phyloP scores from a whole-genome alignment of 1,140 invertebrate genomes.

The Leptinotarsa defecta region DNA sequence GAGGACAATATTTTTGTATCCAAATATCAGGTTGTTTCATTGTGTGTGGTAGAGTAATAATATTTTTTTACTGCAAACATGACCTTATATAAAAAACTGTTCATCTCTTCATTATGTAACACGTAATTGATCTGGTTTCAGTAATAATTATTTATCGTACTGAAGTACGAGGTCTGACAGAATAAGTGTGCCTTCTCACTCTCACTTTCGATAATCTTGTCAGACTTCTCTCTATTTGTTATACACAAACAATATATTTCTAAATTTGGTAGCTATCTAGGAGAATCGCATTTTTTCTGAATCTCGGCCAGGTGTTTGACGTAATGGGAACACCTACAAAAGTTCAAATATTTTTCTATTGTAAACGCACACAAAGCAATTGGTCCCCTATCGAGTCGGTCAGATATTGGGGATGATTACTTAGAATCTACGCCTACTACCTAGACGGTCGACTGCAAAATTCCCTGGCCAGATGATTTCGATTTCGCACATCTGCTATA shows the following conservation, averaged over 20 bases:
- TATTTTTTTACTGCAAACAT: too few relatives aligned
- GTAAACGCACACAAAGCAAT: constrained; percentile 9
- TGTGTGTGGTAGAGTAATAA: too few relatives aligned
- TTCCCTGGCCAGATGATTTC: constrained; percentile 16
- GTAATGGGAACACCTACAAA: constrained; percentile 32
- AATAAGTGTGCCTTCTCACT: background rate
- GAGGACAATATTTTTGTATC: too few relatives aligned
- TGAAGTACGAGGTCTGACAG: background rate
- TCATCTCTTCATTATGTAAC: too few relatives aligned
- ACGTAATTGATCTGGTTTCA: too few relatives aligned
- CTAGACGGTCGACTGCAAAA: constrained; percentile 27
- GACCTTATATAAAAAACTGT: too few relatives aligned
- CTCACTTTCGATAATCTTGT: background rate
- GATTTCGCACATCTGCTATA: constrained; percentile 34
- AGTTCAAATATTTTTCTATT: constrained; percentile 31
- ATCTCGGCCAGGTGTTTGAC: constrained; percentile 28
- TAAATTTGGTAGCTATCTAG: background rate
- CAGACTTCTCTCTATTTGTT: background rate
- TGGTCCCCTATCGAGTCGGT: background rate
- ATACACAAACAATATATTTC: background rate
- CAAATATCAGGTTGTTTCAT: too few relatives aligned
- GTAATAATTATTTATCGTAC: too few relatives aligned
- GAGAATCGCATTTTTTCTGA: background rate
- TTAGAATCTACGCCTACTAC: background rate
- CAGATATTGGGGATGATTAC: background rate